These are phyloP conservation scores for Leptodactylus fuscus DNA, from an alignment of 2,113 vertebrate genomes.

Conservation along the genomic window DNA sequence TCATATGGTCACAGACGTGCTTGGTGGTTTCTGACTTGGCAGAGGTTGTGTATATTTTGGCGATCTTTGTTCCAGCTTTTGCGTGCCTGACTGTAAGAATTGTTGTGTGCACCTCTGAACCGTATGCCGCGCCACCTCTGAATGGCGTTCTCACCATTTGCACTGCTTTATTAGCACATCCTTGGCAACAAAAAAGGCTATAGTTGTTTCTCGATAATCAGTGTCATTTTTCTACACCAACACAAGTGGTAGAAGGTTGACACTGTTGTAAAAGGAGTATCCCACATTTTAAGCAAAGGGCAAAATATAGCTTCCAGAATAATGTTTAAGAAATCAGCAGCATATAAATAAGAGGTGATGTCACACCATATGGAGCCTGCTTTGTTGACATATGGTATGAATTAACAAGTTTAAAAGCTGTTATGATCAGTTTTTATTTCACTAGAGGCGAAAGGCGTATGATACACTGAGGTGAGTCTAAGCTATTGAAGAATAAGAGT, in stretches of 20 bases:
- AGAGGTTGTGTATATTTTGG: not conserved
- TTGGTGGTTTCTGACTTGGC: not conserved
- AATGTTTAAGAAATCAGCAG: constrained; percentile 78
- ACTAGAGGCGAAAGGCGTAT: constrained; percentile 73
- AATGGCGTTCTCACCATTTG: constrained; percentile 60
- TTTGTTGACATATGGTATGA: constrained; percentile 83
- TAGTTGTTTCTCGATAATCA: constrained; percentile 71
- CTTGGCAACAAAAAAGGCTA: constrained; percentile 69
- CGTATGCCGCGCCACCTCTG: constrained; percentile 51
- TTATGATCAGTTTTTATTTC: constrained; percentile 86
- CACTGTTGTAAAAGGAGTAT: constrained; percentile 62
- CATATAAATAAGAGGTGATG: constrained; percentile 82
- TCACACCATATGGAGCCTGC: constrained; percentile 79
- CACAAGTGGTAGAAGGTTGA: constrained; percentile 62
- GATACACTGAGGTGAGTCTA: constrained; percentile 70
- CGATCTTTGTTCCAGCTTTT: not conserved
- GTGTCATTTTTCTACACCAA: constrained; percentile 68
- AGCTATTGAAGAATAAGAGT: constrained; percentile 65
- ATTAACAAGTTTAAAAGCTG: constrained; percentile 86
- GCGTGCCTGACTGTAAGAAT: not conserved
- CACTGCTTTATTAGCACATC: constrained; percentile 70
- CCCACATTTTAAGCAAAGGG: constrained; percentile 71
- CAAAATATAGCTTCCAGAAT: constrained; percentile 76
- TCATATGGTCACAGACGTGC: not conserved
- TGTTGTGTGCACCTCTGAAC: constrained; percentile 55